These are phyloP conservation scores for Heliconius melpomene DNA, from an alignment of 1,140 invertebrate genomes.

Conservation along the genomic window DNA sequence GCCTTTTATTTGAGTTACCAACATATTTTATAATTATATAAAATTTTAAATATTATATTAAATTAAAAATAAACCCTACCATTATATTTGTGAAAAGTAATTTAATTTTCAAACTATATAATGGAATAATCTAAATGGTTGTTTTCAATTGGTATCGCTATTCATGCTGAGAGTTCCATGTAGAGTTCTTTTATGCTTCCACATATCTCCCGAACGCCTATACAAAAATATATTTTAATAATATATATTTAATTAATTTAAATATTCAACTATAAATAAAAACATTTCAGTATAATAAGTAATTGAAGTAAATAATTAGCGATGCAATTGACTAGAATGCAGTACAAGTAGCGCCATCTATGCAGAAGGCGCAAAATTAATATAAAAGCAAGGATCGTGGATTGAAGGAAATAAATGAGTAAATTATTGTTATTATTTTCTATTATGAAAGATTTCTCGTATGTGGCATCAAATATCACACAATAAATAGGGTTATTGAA, in stretches of 20 bases:
- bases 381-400: neutral
- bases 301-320: neutral
- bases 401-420: neutral
- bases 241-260: neutral
- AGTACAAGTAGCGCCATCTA: conserved; percentile 2
- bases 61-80: neutral
- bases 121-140: conserved; percentile 1
- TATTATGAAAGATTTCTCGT: neutral
- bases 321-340: neutral
- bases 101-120: neutral
- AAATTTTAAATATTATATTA: neutral
- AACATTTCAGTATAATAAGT: neutral
- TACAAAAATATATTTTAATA: conserved; percentile 26
- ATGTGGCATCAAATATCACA: neutral
- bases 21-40: neutral
- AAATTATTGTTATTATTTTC: too few species aligned
- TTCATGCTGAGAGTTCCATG: conserved; percentile 49
- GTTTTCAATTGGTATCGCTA: neutral
- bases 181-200: conserved; percentile 74
- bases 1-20: conserved; percentile 26
- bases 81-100: neutral
- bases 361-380: neutral
- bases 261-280: conserved; percentile 2
- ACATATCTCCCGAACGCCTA: conserved; percentile 75
- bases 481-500: too few species aligned